Evolutionary conservation across 2,113 vertebrate genomes (phyloP).

Genomic region (Odontophorus gujanensis): DNA sequence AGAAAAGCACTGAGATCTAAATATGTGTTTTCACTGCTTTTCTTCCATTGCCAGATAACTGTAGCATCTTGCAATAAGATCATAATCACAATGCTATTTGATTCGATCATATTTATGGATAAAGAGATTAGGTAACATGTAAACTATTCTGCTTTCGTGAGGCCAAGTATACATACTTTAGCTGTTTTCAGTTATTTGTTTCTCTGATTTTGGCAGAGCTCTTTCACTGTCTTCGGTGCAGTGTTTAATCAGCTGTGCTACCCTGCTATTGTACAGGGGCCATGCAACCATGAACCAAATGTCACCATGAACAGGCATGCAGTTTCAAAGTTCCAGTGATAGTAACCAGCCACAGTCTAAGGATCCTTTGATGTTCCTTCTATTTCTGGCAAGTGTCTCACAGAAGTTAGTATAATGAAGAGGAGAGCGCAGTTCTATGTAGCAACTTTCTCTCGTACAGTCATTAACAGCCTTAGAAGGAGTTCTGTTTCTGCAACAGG

Average conservation of each 20-base stretch:
- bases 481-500: neutral
- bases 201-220: neutral
- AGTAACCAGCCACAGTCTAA: neutral
- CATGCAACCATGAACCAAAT: rapidly evolving
- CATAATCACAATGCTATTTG: neutral
- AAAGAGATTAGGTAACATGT: neutral
- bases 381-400: neutral
- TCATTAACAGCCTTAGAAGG: neutral
- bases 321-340: neutral
- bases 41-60: neutral
- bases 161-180: neutral
- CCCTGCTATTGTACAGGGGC: neutral
- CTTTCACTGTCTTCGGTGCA: neutral
- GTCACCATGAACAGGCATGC: neutral
- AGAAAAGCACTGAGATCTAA: neutral
- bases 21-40: neutral
- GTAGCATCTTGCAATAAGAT: neutral
- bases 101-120: neutral
- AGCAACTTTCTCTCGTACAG: neutral
- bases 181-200: neutral
- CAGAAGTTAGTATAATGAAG: neutral
- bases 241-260: neutral
- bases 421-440: neutral
- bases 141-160: neutral
- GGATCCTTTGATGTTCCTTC: rapidly evolving